These are phyloP conservation scores for Chondrilla cf. caribensis DNA, from an alignment of 37 sponge, comb jelly and placozoan genomes.

Conservation along the genomic window DNA sequence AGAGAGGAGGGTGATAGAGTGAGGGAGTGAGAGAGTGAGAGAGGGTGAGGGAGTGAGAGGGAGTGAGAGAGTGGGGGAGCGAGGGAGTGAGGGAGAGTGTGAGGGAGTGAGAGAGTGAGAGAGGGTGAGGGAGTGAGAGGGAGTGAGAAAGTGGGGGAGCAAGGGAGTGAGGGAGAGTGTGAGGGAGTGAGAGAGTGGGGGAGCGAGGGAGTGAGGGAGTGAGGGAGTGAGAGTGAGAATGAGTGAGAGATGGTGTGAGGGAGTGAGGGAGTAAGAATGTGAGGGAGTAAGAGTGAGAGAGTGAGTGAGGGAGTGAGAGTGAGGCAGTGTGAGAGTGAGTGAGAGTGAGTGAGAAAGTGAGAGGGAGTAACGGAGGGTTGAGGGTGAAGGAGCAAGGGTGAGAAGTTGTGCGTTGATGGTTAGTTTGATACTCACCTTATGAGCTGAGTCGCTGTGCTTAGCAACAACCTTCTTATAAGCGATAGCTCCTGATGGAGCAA, in stretches of 20 bases:
- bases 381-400: neutral
- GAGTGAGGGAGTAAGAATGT: neutral
- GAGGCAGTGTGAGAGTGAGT: neutral
- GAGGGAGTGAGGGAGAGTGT: neutral
- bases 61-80: neutral
- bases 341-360: neutral
- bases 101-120: neutral
- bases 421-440: constrained; percentile 64
- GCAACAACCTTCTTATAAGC: constrained; percentile 62
- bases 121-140: neutral
- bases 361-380: neutral
- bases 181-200: neutral
- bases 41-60: neutral
- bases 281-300: neutral
- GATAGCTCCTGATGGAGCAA: constrained; percentile 50
- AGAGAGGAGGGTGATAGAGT: neutral
- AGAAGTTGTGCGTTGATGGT: neutral
- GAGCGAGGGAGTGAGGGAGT: neutral
- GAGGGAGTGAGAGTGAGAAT: neutral
- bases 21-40: too few relatives aligned
- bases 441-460: constrained; percentile 83
- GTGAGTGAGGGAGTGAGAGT: too few relatives aligned
- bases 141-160: neutral
- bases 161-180: neutral
- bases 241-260: neutral